These are phyloP conservation scores for Alviniconcha marisindica DNA, from an alignment of 1,140 invertebrate genomes.

Conservation along the genomic window DNA sequence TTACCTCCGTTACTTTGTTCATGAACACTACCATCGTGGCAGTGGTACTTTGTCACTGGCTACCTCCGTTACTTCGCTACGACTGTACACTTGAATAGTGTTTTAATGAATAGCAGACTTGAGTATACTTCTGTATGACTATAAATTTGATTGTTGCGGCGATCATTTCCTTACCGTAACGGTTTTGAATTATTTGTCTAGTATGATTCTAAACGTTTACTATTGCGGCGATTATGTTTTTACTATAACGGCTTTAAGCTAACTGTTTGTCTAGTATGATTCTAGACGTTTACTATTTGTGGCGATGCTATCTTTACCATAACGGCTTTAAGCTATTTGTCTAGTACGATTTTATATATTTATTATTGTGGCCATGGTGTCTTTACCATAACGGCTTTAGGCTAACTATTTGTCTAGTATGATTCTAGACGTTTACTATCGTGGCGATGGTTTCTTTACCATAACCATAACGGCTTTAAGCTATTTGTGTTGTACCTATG, in stretches of 20 bases:
- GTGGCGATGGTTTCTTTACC: slow-evolving; percentile 16
- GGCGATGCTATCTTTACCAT: slow-evolving; percentile 26
- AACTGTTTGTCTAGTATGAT: neutral
- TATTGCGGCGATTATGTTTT: neutral
- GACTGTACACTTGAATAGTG: no score
- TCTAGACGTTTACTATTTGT: neutral
- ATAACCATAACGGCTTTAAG: no score
- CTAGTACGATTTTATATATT: neutral
- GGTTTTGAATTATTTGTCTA: neutral
- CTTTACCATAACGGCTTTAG: slow-evolving; percentile 45
- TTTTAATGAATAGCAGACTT: no score
- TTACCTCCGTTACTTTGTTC: no score
- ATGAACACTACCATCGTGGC: no score
- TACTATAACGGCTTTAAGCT: slow-evolving; percentile 47
- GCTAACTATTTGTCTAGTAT: neutral
- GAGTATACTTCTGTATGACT: no score
- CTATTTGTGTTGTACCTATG: no score
- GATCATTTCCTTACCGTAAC: neutral
- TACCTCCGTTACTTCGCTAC: no score
- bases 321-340: slow-evolving; percentile 41
- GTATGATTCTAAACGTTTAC: neutral
- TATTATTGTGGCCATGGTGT: neutral
- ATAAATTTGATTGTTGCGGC: no score
- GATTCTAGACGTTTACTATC: neutral
- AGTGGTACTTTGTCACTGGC: no score